Conservation (phyloP, 2,888 invertebrate genomes). For the Bruchidius siliquastri region DNA sequence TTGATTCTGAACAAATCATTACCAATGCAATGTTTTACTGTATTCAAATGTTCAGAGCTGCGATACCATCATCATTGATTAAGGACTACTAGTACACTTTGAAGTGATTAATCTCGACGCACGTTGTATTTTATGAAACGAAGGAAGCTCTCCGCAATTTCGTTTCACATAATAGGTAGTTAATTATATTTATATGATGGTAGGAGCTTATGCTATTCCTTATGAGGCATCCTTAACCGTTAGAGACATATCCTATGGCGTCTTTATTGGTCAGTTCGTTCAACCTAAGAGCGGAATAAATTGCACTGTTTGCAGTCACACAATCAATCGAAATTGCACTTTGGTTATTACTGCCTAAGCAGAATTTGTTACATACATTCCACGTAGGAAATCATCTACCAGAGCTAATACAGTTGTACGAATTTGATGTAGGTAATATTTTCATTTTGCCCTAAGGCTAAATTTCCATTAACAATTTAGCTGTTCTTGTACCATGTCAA, state of each 20-base stretch:
- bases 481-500: too few relatives aligned
- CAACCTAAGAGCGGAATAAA: neutral
- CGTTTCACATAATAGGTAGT: neutral
- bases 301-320: neutral
- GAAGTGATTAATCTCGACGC: neutral
- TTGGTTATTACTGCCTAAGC: neutral
- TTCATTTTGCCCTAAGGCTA: too few relatives aligned
- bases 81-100: too few relatives aligned
- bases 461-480: too few relatives aligned
- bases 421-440: too few relatives aligned
- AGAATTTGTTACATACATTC: too few relatives aligned
- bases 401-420: too few relatives aligned
- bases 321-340: neutral
- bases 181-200: neutral
- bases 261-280: neutral
- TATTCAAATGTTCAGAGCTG: too few relatives aligned
- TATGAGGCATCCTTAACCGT: neutral
- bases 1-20: too few relatives aligned
- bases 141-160: neutral
- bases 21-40: too few relatives aligned
- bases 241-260: neutral
- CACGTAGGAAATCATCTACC: too few relatives aligned
- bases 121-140: neutral
- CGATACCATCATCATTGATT: too few relatives aligned
- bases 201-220: neutral